These are phyloP conservation scores for Lepeophtheirus salmonis DNA, from an alignment of 1,140 invertebrate genomes.

Conservation along the genomic window DNA sequence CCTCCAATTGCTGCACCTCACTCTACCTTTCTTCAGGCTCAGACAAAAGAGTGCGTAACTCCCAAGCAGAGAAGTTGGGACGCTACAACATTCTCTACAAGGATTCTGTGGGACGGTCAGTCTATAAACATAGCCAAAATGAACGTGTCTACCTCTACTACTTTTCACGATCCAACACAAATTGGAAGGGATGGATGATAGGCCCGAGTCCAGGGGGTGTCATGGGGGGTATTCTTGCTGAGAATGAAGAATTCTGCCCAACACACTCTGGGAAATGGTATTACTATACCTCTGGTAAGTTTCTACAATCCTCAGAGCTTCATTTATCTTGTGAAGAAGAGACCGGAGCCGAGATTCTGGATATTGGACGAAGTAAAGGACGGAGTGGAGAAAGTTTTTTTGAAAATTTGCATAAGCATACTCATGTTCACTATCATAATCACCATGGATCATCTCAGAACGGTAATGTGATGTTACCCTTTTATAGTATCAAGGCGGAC, in stretches of 20 bases:
- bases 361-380: too few relatives aligned
- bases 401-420: not conserved
- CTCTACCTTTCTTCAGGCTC: not conserved
- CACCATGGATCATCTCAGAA: not conserved
- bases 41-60: not conserved
- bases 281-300: not conserved
- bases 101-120: not conserved
- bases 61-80: not conserved
- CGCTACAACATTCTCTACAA: not conserved
- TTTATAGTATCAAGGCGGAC: not conserved
- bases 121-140: not conserved
- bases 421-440: not conserved
- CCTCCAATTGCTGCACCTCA: not conserved
- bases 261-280: not conserved
- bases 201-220: not conserved
- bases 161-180: not conserved
- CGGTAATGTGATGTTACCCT: not conserved
- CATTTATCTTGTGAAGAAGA: not conserved
- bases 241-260: not conserved
- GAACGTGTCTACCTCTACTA: not conserved
- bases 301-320: not conserved
- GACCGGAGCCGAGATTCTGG: not conserved
- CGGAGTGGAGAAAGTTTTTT: too few relatives aligned
- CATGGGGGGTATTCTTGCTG: not conserved
- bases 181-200: not conserved